phyloP scores from a whole-genome alignment of 2,797 vertebrate genomes.

The Onychomys torridus region DNA sequence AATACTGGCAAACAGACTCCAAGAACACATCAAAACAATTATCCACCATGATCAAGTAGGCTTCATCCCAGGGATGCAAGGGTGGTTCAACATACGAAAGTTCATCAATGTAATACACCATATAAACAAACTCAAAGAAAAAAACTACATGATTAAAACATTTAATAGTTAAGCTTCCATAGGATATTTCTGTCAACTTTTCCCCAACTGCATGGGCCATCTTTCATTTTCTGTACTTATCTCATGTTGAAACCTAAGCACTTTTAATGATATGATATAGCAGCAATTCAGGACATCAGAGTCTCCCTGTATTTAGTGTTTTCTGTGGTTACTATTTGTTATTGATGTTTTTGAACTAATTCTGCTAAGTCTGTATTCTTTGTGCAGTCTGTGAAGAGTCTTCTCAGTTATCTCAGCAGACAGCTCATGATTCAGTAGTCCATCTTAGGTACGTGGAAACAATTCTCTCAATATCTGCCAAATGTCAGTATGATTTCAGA shows the following conservation, averaged over 20 bases:
- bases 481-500: background rate
- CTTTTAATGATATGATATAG: background rate
- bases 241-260: background rate
- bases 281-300: background rate
- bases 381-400: background rate
- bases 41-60: no score
- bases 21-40: no score
- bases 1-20: no score
- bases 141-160: no score
- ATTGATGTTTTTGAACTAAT: constrained; percentile 6
- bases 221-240: background rate
- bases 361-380: background rate
- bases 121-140: no score
- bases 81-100: no score
- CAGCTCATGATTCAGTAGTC: background rate
- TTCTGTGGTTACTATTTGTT: background rate
- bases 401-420: background rate
- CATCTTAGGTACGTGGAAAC: background rate
- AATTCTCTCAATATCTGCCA: background rate
- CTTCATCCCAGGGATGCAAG: no score
- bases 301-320: background rate
- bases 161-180: background rate
- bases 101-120: no score
- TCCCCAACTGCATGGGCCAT: background rate
- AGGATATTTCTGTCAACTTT: background rate